Percentiles rank a stretch among this genome's conserved stretches.
phyloP scores from a whole-genome alignment of 2,888 invertebrate genomes.

The Parnassius apollo region DNA sequence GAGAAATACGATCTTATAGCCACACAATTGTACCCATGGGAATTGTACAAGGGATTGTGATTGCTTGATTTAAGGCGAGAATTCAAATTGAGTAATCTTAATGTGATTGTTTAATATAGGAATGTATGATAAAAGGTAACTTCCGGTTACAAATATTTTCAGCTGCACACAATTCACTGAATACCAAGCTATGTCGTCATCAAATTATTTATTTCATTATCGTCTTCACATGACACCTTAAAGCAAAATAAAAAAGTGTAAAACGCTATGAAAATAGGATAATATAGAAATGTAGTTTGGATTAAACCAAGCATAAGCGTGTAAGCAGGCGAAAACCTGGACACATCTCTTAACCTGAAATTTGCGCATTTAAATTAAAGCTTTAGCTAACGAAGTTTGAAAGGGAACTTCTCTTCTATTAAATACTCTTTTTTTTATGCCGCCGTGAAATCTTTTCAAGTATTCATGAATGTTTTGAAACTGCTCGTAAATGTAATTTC shows the following conservation, averaged over 20 bases:
- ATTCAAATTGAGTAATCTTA: too few species aligned
- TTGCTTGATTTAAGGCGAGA: constrained; percentile 14
- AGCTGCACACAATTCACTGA: too few species aligned
- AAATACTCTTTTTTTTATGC: constrained; percentile 23
- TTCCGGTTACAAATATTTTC: too few species aligned
- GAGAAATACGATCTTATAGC: constrained; percentile 45
- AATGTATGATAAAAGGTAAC: too few species aligned
- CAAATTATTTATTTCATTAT: too few species aligned
- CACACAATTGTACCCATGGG: constrained; percentile 49
- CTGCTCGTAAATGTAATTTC: constrained; percentile 16
- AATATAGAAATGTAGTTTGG: not conserved
- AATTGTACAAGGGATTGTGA: constrained; percentile 42
- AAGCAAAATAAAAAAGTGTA: too few species aligned
- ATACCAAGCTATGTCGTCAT: too few species aligned
- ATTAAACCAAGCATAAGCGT: constrained; percentile 1
- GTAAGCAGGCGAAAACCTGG: constrained; percentile 11
- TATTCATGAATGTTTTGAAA: constrained; percentile 16
- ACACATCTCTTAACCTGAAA: constrained; percentile 27
- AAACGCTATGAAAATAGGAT: too few species aligned
- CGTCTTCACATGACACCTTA: too few species aligned
- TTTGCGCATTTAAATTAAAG: constrained; percentile 27
- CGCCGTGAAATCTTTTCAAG: constrained; percentile 24
- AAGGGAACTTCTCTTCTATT: constrained; percentile 24
- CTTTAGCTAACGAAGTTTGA: constrained; percentile 27
- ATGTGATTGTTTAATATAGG: too few species aligned